phyloP scores from a whole-genome alignment of 2,888 invertebrate species.

The Syritta pipiens region DNA sequence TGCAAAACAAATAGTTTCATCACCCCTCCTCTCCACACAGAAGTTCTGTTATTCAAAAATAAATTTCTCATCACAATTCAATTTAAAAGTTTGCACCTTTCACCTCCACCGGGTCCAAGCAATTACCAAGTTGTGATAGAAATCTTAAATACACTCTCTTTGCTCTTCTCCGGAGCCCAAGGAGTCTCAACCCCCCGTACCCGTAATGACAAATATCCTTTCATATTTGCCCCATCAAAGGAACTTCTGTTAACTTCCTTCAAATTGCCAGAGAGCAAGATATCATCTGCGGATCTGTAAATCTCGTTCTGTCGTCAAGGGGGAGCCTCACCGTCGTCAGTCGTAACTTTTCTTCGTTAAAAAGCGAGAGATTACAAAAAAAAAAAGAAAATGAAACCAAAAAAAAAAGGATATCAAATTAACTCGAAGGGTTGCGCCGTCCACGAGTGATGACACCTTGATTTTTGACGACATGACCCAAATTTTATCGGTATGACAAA shows the following conservation, averaged over 20 bases:
- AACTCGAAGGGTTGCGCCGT: conserved; percentile 33
- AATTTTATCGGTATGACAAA: background rate
- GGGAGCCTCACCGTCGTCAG: background rate
- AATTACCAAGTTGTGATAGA: conserved; percentile 63
- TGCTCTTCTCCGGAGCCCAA: no score
- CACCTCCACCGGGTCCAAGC: conserved; percentile 22
- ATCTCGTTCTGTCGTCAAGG: background rate
- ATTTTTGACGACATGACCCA: conserved; percentile 31
- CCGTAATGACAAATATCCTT: conserved; percentile 49
- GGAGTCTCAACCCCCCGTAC: no score
- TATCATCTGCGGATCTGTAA: conserved; percentile 1
- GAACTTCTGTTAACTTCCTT: conserved; percentile 42
- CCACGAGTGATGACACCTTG: conserved; percentile 22
- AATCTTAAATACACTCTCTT: conserved; percentile 52
- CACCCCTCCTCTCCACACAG: background rate
- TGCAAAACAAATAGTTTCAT: no score
- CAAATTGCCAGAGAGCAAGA: conserved; percentile 10
- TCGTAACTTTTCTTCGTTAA: conserved; percentile 17
- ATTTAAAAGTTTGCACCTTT: conserved; percentile 62
- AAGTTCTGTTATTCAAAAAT: conserved; percentile 59
- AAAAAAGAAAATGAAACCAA: background rate
- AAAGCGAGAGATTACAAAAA: no score
- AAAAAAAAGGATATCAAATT: conserved; percentile 32
- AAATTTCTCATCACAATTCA: conserved; percentile 52
- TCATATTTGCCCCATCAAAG: conserved; percentile 25